Evolutionary conservation across 2,797 vertebrate genomes (phyloP).

Genomic region (Sebastes reedi): DNA sequence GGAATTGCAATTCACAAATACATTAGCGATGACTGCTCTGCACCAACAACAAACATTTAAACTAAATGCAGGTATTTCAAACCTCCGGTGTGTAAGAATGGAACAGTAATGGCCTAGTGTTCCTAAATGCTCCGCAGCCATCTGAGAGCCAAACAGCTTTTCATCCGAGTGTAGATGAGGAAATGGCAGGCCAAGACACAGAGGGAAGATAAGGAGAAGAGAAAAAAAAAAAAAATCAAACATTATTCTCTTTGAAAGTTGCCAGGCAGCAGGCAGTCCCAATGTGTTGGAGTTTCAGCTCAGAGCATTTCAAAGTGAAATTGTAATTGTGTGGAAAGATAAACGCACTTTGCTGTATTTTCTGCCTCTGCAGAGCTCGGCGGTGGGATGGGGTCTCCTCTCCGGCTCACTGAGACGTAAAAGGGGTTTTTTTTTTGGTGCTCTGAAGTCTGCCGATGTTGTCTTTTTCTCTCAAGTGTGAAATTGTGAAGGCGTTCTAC

Average conservation of each 20-base stretch:
- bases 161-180: conserved; percentile 35
- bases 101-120: neutral
- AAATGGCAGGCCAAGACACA: conserved; percentile 48
- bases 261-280: conserved; percentile 36
- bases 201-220: conserved; percentile 39
- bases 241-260: conserved; percentile 68
- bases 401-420: conserved; percentile 44
- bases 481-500: conserved; percentile 53
- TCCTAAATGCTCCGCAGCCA: conserved; percentile 17
- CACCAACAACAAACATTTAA: neutral
- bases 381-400: conserved; percentile 31
- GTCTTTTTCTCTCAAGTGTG: conserved; percentile 55
- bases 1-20: neutral
- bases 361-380: conserved; percentile 22
- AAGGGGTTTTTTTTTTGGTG: conserved; percentile 22
- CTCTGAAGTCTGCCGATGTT: conserved; percentile 50
- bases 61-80: neutral
- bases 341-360: conserved; percentile 40
- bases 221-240: conserved; percentile 44
- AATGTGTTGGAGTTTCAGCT: conserved; percentile 48
- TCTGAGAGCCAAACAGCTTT: conserved; percentile 38
- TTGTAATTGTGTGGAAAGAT: conserved; percentile 74
- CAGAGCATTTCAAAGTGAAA: conserved; percentile 64
- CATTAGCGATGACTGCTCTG: neutral
- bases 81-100: neutral